Percentiles rank a stretch among this genome's conserved stretches.
phyloP scores from a whole-genome alignment of 2,113 vertebrate species.

The Hippocampus barbouri region DNA sequence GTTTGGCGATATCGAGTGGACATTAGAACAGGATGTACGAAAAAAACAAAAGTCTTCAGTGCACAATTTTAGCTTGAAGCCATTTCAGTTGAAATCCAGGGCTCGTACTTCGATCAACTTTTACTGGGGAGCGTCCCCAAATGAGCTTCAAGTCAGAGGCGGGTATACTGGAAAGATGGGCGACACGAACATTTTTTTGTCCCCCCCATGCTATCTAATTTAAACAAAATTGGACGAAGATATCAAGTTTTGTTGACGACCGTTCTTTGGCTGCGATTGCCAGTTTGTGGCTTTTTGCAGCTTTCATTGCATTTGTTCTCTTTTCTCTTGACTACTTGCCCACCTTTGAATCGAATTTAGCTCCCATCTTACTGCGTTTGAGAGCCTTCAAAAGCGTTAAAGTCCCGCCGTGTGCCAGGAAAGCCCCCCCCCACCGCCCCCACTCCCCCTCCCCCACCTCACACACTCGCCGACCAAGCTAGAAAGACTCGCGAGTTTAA shows the following conservation, averaged over 20 bases:
- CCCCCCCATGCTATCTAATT: no score
- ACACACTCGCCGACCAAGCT: conserved; percentile 9
- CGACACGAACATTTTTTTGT: no score
- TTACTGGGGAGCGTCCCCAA: no score
- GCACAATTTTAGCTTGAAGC: no score
- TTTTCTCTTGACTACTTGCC: background rate
- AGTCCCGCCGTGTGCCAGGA: conserved; percentile 7
- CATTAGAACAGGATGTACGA: no score
- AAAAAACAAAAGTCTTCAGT: no score
- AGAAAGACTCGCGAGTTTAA: conserved; percentile 40
- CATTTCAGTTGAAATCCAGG: no score
- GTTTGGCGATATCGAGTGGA: no score
- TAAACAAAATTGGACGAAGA: no score
- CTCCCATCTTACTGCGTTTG: background rate
- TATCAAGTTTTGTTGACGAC: background rate
- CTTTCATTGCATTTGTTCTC: background rate
- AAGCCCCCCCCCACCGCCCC: conserved; percentile 7
- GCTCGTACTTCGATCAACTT: no score
- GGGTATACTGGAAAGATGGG: no score
- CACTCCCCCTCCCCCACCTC: background rate
- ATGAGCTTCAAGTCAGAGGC: no score
- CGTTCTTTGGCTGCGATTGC: background rate
- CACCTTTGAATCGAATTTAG: background rate
- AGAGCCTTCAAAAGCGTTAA: background rate
- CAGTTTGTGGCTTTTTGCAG: background rate